Percentiles rank a stretch among this genome's conserved stretches.
phyloP scores from a whole-genome alignment of 2,888 invertebrate genomes.

The Napeogenes inachia region DNA sequence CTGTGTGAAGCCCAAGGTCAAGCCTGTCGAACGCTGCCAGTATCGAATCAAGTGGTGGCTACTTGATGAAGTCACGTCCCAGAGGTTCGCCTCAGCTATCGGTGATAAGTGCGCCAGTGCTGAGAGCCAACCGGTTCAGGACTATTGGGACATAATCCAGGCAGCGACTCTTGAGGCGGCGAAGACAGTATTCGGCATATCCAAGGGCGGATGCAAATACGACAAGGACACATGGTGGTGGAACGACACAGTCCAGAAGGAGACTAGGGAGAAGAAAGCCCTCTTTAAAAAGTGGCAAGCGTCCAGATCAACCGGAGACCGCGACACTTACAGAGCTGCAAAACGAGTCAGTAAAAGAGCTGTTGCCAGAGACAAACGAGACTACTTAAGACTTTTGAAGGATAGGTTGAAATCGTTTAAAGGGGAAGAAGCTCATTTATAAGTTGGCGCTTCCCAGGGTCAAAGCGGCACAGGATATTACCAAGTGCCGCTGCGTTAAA shows the following conservation, averaged over 20 bases:
- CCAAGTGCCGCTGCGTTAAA: neutral
- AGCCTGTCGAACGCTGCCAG: neutral
- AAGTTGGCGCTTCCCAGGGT: constrained; percentile 1
- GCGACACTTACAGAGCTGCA: neutral
- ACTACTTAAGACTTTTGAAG: neutral
- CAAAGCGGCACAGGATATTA: neutral
- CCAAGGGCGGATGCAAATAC: too few species aligned
- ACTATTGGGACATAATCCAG: too few species aligned
- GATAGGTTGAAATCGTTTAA: neutral
- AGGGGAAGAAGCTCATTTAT: neutral
- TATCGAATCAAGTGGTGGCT: too few species aligned
- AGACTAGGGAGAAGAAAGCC: neutral
- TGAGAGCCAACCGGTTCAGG: too few species aligned
- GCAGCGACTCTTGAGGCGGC: too few species aligned
- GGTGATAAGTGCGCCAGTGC: too few species aligned
- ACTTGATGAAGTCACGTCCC: too few species aligned
- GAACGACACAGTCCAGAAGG: neutral
- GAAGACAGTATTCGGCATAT: too few species aligned
- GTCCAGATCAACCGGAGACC: neutral
- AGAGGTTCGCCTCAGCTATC: too few species aligned
- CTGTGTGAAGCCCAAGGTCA: neutral
- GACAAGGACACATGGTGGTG: neutral
- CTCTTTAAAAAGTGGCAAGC: neutral
- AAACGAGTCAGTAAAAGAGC: neutral
- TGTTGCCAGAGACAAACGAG: neutral